A percentile compares a stretch with the other conserved stretches of the same genome.
Conservation (phyloP, 1,140 invertebrate species). For the Megalonaias nervosa region DNA sequence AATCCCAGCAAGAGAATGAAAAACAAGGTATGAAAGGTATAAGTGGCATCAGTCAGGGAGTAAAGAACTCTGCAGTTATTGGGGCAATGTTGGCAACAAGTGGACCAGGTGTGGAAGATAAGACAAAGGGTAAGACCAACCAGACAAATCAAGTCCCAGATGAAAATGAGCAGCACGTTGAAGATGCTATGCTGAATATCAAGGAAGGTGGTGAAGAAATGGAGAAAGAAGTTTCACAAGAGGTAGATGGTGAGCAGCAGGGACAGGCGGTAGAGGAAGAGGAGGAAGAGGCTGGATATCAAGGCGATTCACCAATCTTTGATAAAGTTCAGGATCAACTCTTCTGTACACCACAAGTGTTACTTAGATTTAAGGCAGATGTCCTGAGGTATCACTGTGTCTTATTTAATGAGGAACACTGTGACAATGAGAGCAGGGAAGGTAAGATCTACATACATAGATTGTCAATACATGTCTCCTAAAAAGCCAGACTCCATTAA, state of each 20-base stretch:
- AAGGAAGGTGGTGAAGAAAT: neutral
- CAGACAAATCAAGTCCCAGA: too few relatives aligned
- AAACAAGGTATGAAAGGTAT: too few relatives aligned
- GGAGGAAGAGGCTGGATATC: constrained; percentile 2
- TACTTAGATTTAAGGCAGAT: constrained; percentile 77
- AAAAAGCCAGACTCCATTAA: too few relatives aligned
- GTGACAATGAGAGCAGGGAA: constrained; percentile 56
- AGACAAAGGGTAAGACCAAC: too few relatives aligned
- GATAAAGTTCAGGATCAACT: constrained; percentile 14
- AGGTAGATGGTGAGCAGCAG: neutral
- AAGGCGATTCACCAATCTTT: neutral
- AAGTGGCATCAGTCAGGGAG: too few relatives aligned
- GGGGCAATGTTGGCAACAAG: too few relatives aligned
- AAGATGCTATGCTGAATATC: too few relatives aligned
- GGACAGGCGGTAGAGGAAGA: neutral
- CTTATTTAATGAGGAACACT: constrained; percentile 72
- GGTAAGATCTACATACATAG: constrained; percentile 16
- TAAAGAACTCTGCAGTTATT: too few relatives aligned
- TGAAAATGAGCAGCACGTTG: too few relatives aligned
- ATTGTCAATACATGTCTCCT: too few relatives aligned
- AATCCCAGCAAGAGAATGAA: too few relatives aligned
- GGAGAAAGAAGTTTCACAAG: neutral
- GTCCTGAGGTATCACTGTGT: constrained; percentile 83
- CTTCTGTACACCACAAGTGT: constrained; percentile 53
- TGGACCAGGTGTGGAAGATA: too few relatives aligned